These are phyloP conservation scores for Drosophila santomea DNA, from an alignment of 1,140 invertebrate species.

Conservation along the genomic window DNA sequence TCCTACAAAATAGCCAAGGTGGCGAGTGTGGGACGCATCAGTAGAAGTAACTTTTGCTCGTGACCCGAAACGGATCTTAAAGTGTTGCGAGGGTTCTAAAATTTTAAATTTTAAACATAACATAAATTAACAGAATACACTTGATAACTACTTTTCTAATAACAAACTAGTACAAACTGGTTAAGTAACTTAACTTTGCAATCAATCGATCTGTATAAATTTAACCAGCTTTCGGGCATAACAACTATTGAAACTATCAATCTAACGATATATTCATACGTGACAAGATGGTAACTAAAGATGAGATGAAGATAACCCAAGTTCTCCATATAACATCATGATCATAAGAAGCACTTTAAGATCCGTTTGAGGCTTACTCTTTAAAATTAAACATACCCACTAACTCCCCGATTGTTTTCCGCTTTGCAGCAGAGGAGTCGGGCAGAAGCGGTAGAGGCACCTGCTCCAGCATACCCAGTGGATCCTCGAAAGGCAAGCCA, in stretches of 20 bases:
- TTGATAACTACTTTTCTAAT: too few species aligned
- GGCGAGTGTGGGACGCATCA: slow-evolving; percentile 60
- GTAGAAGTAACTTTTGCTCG: slow-evolving; percentile 50
- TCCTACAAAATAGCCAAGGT: slow-evolving; percentile 62
- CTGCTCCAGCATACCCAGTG: slow-evolving; percentile 9
- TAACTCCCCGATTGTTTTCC: slow-evolving; percentile 14
- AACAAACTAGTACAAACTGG: too few species aligned
- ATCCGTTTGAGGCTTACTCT: neutral
- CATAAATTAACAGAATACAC: too few species aligned
- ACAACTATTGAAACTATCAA: too few species aligned
- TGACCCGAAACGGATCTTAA: slow-evolving; percentile 5
- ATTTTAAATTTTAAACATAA: too few species aligned
- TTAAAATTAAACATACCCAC: neutral
- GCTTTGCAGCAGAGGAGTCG: slow-evolving; percentile 24
- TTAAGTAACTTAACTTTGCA: neutral
- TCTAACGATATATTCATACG: too few species aligned
- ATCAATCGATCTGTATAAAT: neutral
- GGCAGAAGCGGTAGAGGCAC: slow-evolving; percentile 11
- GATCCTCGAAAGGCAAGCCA: slow-evolving; percentile 40
- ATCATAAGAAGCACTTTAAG: neutral
- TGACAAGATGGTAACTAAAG: too few species aligned
- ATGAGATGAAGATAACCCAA: too few species aligned
- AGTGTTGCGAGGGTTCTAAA: neutral
- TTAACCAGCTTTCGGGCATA: neutral
- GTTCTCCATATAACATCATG: neutral